These are phyloP conservation scores for Periplaneta americana DNA, from an alignment of 1,140 invertebrate genomes.

Conservation along the genomic window DNA sequence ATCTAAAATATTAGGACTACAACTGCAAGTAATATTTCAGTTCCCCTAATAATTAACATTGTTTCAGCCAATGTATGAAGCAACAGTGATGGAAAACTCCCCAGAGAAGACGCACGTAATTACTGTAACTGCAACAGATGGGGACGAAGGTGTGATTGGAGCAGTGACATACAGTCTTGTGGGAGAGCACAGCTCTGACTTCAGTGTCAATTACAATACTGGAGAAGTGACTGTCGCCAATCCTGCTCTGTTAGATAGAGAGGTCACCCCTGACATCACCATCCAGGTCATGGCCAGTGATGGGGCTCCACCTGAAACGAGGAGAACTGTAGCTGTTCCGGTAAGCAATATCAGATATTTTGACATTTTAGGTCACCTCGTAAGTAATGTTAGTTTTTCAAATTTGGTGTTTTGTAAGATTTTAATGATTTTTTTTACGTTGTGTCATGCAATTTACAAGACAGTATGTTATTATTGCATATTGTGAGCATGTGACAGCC, in stretches of 20 bases:
- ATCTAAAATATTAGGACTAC: background rate
- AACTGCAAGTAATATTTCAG: background rate
- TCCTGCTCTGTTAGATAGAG: constrained; percentile 71
- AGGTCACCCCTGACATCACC: constrained; percentile 60
- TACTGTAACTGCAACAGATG: constrained; percentile 64
- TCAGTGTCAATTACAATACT: constrained; percentile 61
- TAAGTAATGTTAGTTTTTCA: too few species aligned
- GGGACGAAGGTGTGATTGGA: constrained; percentile 68
- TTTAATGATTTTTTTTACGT: too few species aligned
- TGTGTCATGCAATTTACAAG: too few species aligned
- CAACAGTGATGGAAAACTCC: constrained; percentile 68
- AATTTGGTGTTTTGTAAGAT: too few species aligned
- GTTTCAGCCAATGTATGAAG: constrained; percentile 54
- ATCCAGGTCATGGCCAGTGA: constrained; percentile 77
- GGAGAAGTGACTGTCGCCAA: constrained; percentile 74
- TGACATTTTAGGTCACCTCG: too few species aligned
- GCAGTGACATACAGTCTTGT: constrained; percentile 69
- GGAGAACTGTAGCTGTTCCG: constrained; percentile 63
- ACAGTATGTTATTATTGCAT: too few species aligned
- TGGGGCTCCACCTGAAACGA: constrained; percentile 59
- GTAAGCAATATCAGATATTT: too few species aligned
- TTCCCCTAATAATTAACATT: constrained; percentile 10
- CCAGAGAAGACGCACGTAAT: constrained; percentile 59
- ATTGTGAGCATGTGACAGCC: too few species aligned
- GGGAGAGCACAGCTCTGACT: constrained; percentile 63